These are phyloP conservation scores for Malthinus seriepunctatus DNA, from an alignment of 2,888 invertebrate species.

Conservation along the genomic window DNA sequence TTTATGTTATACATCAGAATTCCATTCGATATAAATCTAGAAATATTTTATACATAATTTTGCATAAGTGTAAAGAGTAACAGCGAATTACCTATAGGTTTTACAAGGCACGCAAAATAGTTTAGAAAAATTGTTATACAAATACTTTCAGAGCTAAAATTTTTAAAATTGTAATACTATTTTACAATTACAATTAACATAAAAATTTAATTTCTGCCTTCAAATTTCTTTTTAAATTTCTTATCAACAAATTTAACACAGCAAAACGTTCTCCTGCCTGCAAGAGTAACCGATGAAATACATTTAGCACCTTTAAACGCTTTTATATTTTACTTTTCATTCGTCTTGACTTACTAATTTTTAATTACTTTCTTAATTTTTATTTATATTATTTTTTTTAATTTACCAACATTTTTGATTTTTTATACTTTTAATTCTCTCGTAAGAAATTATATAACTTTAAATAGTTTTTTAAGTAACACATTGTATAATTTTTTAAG, in stretches of 20 bases:
- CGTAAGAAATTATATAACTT: too few species aligned
- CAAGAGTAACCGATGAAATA: conserved; percentile 25
- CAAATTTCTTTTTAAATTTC: conserved; percentile 8
- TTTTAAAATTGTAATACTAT: conserved; percentile 39
- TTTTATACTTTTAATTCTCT: too few species aligned
- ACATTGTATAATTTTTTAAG: too few species aligned
- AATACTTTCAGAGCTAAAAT: conserved; percentile 41
- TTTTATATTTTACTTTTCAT: too few species aligned
- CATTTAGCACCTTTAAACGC: neutral
- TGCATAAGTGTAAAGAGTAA: conserved; percentile 31
- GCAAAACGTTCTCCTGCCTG: conserved; percentile 31
- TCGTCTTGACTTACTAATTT: neutral
- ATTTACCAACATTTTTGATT: too few species aligned
- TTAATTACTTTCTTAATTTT: too few species aligned
- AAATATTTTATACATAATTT: conserved; percentile 38
- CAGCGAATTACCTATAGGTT: conserved; percentile 48
- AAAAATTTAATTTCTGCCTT: conserved; percentile 24
- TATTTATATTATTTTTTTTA: too few species aligned
- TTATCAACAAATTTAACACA: neutral
- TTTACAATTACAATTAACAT: conserved; percentile 15
- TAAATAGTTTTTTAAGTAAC: too few species aligned
- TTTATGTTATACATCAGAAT: conserved; percentile 46
- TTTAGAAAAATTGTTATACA: conserved; percentile 46
- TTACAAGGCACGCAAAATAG: conserved; percentile 54
- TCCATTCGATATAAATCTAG: conserved; percentile 52